Conservation (phyloP, 2,113 vertebrate genomes). For the Bos indicus region DNA sequence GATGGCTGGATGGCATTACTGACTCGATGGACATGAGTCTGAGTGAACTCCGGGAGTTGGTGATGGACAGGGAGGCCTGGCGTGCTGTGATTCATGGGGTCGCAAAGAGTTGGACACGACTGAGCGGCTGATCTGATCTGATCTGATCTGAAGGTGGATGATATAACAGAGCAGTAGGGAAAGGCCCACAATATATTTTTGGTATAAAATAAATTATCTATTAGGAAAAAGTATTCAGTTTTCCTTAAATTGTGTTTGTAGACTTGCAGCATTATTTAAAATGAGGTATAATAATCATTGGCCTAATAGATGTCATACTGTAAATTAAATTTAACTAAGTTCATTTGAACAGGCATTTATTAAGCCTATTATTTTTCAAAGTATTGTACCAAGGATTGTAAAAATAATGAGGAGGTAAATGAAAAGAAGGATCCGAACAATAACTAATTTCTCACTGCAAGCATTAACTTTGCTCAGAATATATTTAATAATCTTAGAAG, state of each 20-base stretch:
- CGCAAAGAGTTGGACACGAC: too few species aligned
- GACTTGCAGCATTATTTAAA: slow-evolving; percentile 23
- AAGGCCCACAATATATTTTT: slow-evolving; percentile 11
- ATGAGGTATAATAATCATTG: slow-evolving; percentile 40
- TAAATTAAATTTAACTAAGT: slow-evolving; percentile 52
- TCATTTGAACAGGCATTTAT: slow-evolving; percentile 37
- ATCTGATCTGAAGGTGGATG: not conserved
- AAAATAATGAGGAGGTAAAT: slow-evolving; percentile 44
- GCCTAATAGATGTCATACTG: slow-evolving; percentile 6
- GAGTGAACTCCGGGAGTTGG: too few species aligned
- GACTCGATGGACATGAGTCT: too few species aligned
- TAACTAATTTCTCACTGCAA: slow-evolving; percentile 24
- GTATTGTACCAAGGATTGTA: not conserved
- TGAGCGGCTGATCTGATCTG: too few species aligned
- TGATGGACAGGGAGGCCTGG: too few species aligned
- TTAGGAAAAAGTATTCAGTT: not conserved
- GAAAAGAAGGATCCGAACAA: slow-evolving; percentile 23
- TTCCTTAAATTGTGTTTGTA: slow-evolving; percentile 39
- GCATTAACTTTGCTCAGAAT: slow-evolving; percentile 24
- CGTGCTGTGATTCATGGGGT: too few species aligned
- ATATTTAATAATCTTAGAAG: slow-evolving; percentile 16
- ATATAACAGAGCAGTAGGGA: not conserved
- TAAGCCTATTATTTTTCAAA: slow-evolving; percentile 47
- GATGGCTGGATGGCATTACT: too few species aligned
- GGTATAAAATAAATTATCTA: slow-evolving; percentile 24